phyloP scores from a whole-genome alignment of 2,113 vertebrate genomes.

The Gopherus evgoodei region DNA sequence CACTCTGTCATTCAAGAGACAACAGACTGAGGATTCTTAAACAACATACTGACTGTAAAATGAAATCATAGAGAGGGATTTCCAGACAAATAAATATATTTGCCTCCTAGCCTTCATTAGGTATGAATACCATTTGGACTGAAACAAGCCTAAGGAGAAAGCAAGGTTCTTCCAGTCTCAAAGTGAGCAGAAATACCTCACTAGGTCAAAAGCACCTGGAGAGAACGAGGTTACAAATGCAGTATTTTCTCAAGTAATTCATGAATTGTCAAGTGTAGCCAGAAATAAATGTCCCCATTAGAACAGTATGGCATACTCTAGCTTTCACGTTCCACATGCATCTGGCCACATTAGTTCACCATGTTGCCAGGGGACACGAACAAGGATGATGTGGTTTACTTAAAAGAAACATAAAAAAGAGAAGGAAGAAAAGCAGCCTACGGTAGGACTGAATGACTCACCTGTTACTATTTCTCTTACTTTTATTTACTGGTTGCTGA shows the following conservation, averaged over 20 bases:
- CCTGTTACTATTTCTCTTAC: neutral
- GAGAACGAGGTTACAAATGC: neutral
- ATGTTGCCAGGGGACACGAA: neutral
- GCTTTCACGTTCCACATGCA: neutral
- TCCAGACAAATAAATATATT: accelerated
- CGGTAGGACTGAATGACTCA: neutral
- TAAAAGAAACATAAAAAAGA: neutral
- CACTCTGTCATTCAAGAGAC: neutral
- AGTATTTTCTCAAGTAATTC: neutral
- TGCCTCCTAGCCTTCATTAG: neutral
- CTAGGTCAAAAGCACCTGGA: accelerated
- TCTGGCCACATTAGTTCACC: neutral
- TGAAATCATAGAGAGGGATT: accelerated
- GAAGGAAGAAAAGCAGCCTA: neutral
- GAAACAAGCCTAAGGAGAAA: accelerated
- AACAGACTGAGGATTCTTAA: accelerated
- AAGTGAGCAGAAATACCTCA: accelerated
- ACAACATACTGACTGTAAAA: neutral
- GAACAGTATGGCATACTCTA: neutral
- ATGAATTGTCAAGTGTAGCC: neutral
- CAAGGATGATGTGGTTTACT: neutral
- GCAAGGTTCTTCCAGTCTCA: neutral
- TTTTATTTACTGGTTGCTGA: too few relatives aligned
- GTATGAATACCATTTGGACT: accelerated
- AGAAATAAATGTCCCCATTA: accelerated